Evolutionary conservation across 2,797 vertebrate species (phyloP), one percentile per base, ranked within the genome.

Genomic region (Hylomyscus alleni): DNA sequence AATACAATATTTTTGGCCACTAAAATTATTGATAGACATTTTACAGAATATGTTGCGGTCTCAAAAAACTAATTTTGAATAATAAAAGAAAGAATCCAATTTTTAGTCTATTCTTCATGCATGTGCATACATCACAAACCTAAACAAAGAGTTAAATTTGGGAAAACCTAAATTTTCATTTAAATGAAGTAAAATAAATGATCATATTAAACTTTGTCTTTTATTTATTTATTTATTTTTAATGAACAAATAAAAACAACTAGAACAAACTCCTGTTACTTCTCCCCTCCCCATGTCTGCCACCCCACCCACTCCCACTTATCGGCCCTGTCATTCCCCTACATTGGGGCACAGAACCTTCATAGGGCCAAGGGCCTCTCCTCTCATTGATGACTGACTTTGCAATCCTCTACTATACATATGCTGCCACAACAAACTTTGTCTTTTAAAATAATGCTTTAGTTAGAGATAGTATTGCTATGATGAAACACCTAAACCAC

Each of bases 111-210:
- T 20, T 56, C 34, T 69, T 90, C 60, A 9, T 86, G 44, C 83
- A n/a, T 82, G n/a, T 73, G 29, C 29, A 22, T 44, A 17, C 40
- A 67, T 76, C 88, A 80, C 6, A 89, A 19, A 62, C n/a, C 62
- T 44, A 93, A 69, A 4, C 29, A 87, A 93, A 83, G 24, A 87
- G 19, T 60, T 83, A 86, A 20, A 85, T 2, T 13, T 14, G 8
- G 20, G 58, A 91, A 78, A 17, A 12, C 26, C 62, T 62, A 37
- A 60, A 75, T 14, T 14, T 22, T 37, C 26, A 80, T 13, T 44
- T 93, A 93, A 89, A 77, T 52, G 72, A 94, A 95, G 44, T 17
- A 77, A 29, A 89, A 93, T 26, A 82, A 58, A 81, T 58, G 6
- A 87, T 60, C 47, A 15, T 82, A 90, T 82, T 82, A 73, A 96